These are phyloP conservation scores for Nasonovia ribisnigri DNA, from an alignment of 2,888 invertebrate species.

Conservation along the genomic window DNA sequence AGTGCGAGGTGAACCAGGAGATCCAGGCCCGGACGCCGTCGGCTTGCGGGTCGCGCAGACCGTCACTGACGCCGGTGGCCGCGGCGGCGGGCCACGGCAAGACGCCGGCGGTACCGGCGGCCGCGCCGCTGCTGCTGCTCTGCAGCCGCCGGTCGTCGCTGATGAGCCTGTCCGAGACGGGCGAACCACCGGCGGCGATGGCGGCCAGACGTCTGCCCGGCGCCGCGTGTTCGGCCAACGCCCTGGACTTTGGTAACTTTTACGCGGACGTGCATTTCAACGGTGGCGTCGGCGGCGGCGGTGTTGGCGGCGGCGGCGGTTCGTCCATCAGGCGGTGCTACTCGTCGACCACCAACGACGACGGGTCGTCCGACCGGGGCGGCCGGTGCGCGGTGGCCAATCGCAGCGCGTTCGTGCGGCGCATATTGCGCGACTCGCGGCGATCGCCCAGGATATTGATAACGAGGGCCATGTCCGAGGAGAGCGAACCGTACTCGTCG, in stretches of 20 bases:
- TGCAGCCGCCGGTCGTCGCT: slow-evolving; percentile 68
- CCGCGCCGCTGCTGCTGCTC: slow-evolving; percentile 69
- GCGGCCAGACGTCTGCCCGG: slow-evolving; percentile 57
- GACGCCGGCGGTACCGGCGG: slow-evolving; percentile 70
- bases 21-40: slow-evolving; percentile 86
- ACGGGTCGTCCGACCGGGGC: not conserved
- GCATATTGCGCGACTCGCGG: slow-evolving; percentile 69
- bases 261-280: slow-evolving; percentile 42
- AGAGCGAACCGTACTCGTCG: slow-evolving; percentile 73
- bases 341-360: slow-evolving; percentile 41
- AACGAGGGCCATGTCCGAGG: slow-evolving; percentile 81
- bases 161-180: slow-evolving; percentile 65
- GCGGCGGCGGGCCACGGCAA: slow-evolving; percentile 70
- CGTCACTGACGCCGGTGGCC: slow-evolving; percentile 77
- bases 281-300: not conserved
- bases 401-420: slow-evolving; percentile 67
- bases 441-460: slow-evolving; percentile 80
- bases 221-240: slow-evolving; percentile 68
- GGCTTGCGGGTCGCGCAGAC: slow-evolving; percentile 81
- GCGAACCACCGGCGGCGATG: slow-evolving; percentile 67
- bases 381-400: slow-evolving; percentile 67
- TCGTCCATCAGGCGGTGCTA: slow-evolving; percentile 41
- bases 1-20: slow-evolving; percentile 82
- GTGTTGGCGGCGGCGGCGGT: not conserved
- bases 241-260: slow-evolving; percentile 30